Percentiles rank a stretch among this genome's conserved stretches.
phyloP scores from a whole-genome alignment of 2,113 vertebrate species.

The Alces alces region DNA sequence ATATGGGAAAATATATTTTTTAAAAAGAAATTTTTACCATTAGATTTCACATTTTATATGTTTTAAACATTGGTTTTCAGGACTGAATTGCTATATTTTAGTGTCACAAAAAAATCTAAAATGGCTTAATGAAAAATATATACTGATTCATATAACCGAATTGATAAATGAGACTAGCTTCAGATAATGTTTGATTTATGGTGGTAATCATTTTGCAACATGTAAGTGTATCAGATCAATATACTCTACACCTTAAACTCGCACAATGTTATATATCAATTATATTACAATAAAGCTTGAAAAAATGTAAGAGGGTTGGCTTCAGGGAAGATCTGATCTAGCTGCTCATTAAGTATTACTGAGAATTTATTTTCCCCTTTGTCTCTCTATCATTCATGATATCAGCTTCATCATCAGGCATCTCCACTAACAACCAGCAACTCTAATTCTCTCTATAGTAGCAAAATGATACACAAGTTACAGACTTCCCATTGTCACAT shows the following conservation, averaged over 20 bases:
- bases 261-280: not conserved
- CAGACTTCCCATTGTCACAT: not conserved
- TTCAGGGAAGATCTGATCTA: not conserved
- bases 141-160: not conserved
- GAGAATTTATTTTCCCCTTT: not conserved
- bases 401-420: not conserved
- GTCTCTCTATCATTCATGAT: not conserved
- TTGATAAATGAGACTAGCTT: not conserved
- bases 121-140: not conserved
- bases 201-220: not conserved
- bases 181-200: not conserved
- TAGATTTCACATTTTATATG: not conserved
- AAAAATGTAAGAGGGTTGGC: not conserved
- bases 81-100: not conserved
- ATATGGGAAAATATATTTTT: not conserved
- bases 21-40: not conserved
- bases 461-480: not conserved
- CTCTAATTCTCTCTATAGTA: not conserved
- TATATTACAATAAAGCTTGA: not conserved
- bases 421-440: not conserved
- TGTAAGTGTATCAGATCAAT: not conserved
- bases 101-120: not conserved
- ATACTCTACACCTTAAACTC: not conserved
- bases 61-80: not conserved
- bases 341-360: not conserved